Evolutionary conservation across 2,113 vertebrate genomes (phyloP), one percentile per base, ranked within the genome.

Genomic region (Charadrius vociferus): DNA sequence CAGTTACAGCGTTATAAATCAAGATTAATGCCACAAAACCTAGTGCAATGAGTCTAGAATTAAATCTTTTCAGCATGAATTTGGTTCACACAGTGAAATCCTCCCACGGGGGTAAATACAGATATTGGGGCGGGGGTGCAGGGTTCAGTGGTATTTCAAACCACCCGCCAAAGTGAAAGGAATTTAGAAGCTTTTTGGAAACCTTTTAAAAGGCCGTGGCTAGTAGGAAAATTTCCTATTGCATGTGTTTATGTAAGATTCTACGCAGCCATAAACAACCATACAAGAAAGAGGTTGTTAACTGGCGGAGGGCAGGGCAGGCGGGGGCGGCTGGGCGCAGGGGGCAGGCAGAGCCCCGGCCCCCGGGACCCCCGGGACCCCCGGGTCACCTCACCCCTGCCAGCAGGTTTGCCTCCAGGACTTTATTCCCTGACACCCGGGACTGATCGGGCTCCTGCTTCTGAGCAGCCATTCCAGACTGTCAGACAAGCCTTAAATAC

Each of bases 231-330:
- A 84, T 41, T 14, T 55, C 37, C 23, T 20, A 1, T 3, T 19
- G 34, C 72, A 7, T 1, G 11, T 36, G 47, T 81, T 81, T 72
- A 19, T 34, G 77, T 17, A 13, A 37, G 47, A 11, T 29, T 36
- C 37, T 2, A 3, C 0, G 0, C 4, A 36, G 66, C 0, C 1
- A 10, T 1, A 14, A 20, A 14, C 12, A 34, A 12, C 5, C 0
- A 6, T 39, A 7, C 5, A 17, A n/a, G 36, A 7, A n/a, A 23
- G 52, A 45, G 47, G 23, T 0, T 18, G 24, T 52, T 8, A 50
- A 47, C 47, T 45, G 14, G 7, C 50, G 0, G 53, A 49, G 83
- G 12, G 12, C 17, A 12, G 14, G 2, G 1, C 32, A 34, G 30
- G 74, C n/a, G 6, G 81, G 83, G 72, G 43, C 2, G 47, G 47